Conservation (phyloP, 30 jellyfish, hydroid and myxozoan species). For the Turritopsis dohrnii region DNA sequence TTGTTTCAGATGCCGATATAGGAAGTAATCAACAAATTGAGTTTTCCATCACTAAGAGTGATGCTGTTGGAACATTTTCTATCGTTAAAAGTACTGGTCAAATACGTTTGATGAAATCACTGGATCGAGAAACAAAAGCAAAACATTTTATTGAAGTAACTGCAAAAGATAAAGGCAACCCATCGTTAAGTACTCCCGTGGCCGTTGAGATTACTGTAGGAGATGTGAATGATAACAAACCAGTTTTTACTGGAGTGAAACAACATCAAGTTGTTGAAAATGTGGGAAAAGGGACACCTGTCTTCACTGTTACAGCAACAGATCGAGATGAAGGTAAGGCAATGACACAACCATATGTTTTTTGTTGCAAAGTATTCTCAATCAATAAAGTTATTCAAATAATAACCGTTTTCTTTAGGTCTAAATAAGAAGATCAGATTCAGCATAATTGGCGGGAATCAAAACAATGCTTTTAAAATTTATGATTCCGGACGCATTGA, state of each 20-base stretch:
- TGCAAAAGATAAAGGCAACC: constrained; percentile 75
- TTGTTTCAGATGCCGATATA: constrained; percentile 43
- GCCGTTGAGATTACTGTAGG: constrained; percentile 36
- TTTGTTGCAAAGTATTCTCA: not conserved
- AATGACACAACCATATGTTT: not conserved
- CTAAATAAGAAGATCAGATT: constrained; percentile 35
- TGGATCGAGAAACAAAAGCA: constrained; percentile 69
- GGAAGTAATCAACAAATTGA: constrained; percentile 63
- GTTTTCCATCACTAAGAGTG: constrained; percentile 41
- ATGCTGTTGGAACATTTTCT: constrained; percentile 29
- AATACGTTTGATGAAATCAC: constrained; percentile 19
- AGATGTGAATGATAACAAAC: constrained; percentile 77
- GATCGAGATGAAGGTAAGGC: constrained; percentile 63
- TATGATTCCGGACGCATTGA: constrained; percentile 44
- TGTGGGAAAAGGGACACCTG: constrained; percentile 15
- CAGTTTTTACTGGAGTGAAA: constrained; percentile 40
- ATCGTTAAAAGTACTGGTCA: constrained; percentile 46
- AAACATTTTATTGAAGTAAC: constrained; percentile 40
- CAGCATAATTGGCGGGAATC: constrained; percentile 64
- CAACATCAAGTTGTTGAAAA: constrained; percentile 20
- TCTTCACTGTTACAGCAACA: constrained; percentile 50
- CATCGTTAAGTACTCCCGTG: constrained; percentile 5
- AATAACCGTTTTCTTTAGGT: not conserved
- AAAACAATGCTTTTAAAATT: constrained; percentile 45
- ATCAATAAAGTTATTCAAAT: not conserved